Base-by-base conservation (phyloP, 2,888 invertebrate genomes). In the Vannuccia rotundouncinata region DNA sequence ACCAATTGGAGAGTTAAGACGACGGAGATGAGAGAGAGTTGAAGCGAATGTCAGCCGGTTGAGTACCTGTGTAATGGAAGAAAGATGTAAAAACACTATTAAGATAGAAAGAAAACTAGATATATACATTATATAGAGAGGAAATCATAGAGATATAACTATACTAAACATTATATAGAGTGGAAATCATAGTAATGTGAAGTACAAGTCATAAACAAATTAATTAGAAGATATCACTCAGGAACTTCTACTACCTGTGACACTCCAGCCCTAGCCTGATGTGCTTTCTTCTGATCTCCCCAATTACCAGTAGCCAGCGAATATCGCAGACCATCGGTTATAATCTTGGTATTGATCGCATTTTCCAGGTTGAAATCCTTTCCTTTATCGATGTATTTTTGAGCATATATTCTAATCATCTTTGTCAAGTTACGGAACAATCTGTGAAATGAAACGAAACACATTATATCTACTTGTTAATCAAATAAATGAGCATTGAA, bases 271-370 rank as follows among this genome's bases (percentile, higher is more conserved):
- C 96, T 91, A 28, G 95, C 97, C 89, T 96, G 95, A 92, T 99
- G 98, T 80, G 99, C 99, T 88, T 99, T 99, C 89, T 99, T 99
- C 89, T 99, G 99, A 88, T 99, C 99, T 76, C 99, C 99, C 99
- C 99, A 99, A 89, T 99, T 99, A 59, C 99, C 99, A 31, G 99
- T 99, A 84, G 99, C 99, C 84, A 99, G 90, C 0, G 99, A 99
- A 87, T 99, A 99, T 84, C 96, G 91, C 80, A 99, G 90, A 31
- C 99, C 99, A 87, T 99, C 97, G 0, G 99, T 98, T 82, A 99
- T 98, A 80, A 97, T 94, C 87, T 96, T 93, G 0, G 98, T 97
- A 89, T 96, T 97, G 79, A 98, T 95, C 28, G 95, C 94, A 82
- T 95, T 90, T 88, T 99, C 98, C 83, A 99, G 90, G 89, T 97